phyloP scores from a whole-genome alignment of 2,888 invertebrate genomes.

The Plusia festucae region DNA sequence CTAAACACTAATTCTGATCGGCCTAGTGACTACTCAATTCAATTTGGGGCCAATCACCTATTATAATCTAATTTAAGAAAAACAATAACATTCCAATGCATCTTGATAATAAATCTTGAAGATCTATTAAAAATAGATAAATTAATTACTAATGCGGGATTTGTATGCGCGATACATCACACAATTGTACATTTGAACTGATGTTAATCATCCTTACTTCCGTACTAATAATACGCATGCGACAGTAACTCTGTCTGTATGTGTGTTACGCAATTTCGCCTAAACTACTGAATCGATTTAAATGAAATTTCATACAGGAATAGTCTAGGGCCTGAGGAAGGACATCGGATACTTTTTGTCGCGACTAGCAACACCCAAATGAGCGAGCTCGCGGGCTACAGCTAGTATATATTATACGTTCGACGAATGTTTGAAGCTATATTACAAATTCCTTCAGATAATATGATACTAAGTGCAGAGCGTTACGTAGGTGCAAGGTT shows the following conservation, averaged over 20 bases:
- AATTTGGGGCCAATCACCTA: slow-evolving; percentile 11
- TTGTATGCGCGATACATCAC: slow-evolving; percentile 33
- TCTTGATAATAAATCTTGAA: slow-evolving; percentile 25
- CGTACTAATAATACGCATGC: too few relatives aligned
- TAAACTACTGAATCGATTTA: too few relatives aligned
- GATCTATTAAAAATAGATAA: slow-evolving; percentile 47
- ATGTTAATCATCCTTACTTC: slow-evolving; percentile 26
- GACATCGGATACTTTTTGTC: too few relatives aligned
- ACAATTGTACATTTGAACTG: slow-evolving; percentile 24
- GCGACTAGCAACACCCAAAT: too few relatives aligned
- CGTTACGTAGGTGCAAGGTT: slow-evolving; percentile 46
- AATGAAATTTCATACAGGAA: too few relatives aligned
- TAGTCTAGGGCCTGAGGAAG: too few relatives aligned
- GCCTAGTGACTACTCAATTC: slow-evolving; percentile 8
- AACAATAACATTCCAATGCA: slow-evolving; percentile 7
- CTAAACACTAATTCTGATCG: slow-evolving; percentile 12
- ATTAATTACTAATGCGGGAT: slow-evolving; percentile 34
- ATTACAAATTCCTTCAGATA: slow-evolving; percentile 41
- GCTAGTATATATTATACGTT: slow-evolving; percentile 31
- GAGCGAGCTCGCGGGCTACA: too few relatives aligned
- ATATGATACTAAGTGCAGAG: slow-evolving; percentile 15
- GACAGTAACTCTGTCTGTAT: too few relatives aligned
- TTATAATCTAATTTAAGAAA: slow-evolving; percentile 11
- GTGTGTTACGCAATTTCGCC: too few relatives aligned
- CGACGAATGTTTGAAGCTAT: slow-evolving; percentile 26